These are phyloP conservation scores for Cancer borealis DNA, from an alignment of 2,888 invertebrate species.

Conservation along the genomic window DNA sequence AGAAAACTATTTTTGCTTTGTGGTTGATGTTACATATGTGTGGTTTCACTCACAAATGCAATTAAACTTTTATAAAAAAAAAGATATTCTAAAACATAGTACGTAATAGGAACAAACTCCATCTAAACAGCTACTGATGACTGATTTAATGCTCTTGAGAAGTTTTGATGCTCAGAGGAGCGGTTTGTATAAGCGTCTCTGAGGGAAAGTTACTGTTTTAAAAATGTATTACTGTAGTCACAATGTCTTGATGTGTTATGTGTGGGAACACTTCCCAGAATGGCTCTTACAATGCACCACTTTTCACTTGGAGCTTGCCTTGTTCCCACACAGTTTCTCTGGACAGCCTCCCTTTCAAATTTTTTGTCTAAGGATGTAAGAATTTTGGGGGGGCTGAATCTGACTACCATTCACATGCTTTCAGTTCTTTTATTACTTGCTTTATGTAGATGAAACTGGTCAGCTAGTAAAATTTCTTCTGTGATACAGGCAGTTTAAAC, in stretches of 20 bases:
- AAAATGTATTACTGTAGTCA: not conserved
- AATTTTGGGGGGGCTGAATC: not conserved
- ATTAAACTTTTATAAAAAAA: not conserved
- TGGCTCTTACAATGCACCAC: not conserved
- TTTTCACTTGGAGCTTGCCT: not conserved
- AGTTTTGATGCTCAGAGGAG: constrained; percentile 9
- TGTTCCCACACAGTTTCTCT: not conserved
- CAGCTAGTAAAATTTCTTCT: not conserved
- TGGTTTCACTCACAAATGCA: not conserved
- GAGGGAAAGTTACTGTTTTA: not conserved
- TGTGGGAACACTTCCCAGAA: constrained; percentile 9
- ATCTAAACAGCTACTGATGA: constrained; percentile 3
- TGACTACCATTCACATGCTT: not conserved
- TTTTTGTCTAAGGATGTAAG: not conserved
- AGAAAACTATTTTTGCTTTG: constrained; percentile 8
- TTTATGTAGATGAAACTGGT: not conserved
- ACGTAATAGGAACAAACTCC: constrained; percentile 18
- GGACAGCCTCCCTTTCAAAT: not conserved
- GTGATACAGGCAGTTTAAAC: constrained; percentile 6
- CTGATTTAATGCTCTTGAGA: constrained; percentile 22
- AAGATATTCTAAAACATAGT: not conserved
- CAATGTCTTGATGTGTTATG: not conserved
- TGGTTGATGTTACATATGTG: not conserved
- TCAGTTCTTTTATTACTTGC: not conserved
- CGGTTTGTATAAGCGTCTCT: not conserved